Percentiles rank a stretch among this genome's conserved stretches.
Conservation (phyloP, 2,797 vertebrate species). For the Leontocebus nigricollis region DNA sequence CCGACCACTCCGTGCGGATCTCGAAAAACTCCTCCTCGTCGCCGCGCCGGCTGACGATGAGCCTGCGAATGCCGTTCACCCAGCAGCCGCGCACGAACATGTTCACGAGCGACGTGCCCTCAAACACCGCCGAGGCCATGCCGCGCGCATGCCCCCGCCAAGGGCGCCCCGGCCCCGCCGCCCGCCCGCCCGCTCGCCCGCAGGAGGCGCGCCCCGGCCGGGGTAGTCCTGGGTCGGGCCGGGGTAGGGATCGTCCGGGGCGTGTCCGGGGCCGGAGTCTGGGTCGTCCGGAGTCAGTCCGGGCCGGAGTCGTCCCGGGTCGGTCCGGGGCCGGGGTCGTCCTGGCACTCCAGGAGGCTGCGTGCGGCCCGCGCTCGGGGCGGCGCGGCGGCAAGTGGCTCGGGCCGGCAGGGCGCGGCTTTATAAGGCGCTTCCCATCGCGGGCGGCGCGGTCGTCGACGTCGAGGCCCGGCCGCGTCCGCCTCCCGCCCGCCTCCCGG, state of each 20-base stretch:
- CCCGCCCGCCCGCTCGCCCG: conserved; percentile 17
- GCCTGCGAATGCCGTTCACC: conserved; percentile 96
- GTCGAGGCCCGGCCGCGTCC: conserved; percentile 36
- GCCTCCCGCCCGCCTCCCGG: conserved; percentile 57
- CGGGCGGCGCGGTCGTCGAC: conserved; percentile 53
- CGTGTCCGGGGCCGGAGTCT: background rate
- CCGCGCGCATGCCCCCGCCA: conserved; percentile 82
- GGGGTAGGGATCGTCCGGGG: background rate
- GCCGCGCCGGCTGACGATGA: conserved; percentile 93
- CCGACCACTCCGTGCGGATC: conserved; percentile 98
- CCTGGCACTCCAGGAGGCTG: background rate
- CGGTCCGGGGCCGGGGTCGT: background rate
- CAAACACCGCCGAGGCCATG: conserved; percentile 98
- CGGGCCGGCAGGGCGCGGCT: conserved; percentile 76
- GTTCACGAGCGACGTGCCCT: conserved; percentile 97
- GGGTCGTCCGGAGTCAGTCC: background rate
- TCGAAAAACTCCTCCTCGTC: conserved; percentile 98
- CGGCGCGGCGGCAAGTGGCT: background rate
- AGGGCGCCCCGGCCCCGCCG: conserved; percentile 55
- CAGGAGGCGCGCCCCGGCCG: conserved; percentile 72
- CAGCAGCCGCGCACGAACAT: conserved; percentile 98
- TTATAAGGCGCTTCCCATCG: conserved; percentile 65
- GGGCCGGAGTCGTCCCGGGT: conserved; percentile 61
- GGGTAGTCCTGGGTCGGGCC: background rate
- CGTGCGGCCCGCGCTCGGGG: background rate